Evolutionary conservation across 2,113 vertebrate genomes (phyloP).

Genomic region (Austrofundulus limnaeus): DNA sequence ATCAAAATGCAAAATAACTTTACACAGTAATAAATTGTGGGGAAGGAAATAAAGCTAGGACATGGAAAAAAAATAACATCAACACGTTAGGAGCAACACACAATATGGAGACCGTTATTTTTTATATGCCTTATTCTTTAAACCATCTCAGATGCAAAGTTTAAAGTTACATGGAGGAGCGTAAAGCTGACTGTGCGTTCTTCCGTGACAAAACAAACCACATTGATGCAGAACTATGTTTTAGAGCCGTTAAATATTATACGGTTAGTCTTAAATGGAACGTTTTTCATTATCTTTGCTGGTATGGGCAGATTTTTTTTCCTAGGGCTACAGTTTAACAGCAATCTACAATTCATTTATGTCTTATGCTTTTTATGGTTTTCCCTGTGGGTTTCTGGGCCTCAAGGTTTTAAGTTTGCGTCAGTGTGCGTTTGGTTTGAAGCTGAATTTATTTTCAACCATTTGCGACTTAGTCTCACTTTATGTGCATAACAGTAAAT

Average conservation of each 20-base stretch:
- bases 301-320: constrained; percentile 4
- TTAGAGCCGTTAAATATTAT: constrained; percentile 8
- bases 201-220: background rate
- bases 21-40: background rate
- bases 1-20: constrained; percentile 7
- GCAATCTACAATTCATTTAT: background rate
- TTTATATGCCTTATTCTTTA: background rate
- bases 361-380: background rate
- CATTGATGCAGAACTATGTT: background rate
- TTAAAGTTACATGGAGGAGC: constrained; percentile 13
- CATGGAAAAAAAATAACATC: background rate
- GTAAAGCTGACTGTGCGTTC: background rate
- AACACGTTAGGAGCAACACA: background rate
- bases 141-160: background rate
- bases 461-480: background rate
- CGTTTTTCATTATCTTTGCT: constrained; percentile 10
- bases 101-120: background rate
- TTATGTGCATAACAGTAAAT: background rate
- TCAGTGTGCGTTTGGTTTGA: constrained; percentile 6
- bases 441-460: background rate
- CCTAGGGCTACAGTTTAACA: background rate
- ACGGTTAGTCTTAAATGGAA: background rate
- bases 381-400: background rate
- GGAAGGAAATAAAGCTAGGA: background rate
- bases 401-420: background rate